Percentiles rank a stretch among this genome's conserved stretches.
phyloP scores from a whole-genome alignment of 2,113 vertebrate species.

The Casuarius casuarius region DNA sequence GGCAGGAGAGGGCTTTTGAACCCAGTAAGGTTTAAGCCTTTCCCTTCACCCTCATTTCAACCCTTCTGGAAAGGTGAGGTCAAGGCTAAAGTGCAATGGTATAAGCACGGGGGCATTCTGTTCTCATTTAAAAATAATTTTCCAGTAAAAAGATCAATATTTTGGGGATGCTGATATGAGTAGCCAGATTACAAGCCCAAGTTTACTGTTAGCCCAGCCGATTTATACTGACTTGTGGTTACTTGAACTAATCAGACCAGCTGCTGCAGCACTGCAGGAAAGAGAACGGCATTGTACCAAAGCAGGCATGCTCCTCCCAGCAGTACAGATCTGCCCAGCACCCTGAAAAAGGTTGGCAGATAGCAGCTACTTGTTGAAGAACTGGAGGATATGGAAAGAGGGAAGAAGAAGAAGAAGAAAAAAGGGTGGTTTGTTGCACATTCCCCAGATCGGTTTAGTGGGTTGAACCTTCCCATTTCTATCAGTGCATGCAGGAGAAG shows the following conservation, averaged over 20 bases:
- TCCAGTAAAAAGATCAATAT: not conserved
- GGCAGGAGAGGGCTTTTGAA: no score
- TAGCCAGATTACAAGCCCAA: not conserved
- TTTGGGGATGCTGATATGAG: not conserved
- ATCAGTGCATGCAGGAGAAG: not conserved
- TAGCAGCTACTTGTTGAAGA: not conserved
- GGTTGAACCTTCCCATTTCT: not conserved
- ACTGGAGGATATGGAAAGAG: not conserved
- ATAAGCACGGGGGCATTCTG: no score
- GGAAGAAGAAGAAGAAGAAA: not conserved
- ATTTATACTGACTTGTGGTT: not conserved
- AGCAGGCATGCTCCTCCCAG: not conserved
- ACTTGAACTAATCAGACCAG: not conserved
- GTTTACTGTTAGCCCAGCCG: not conserved
- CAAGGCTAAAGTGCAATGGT: not conserved
- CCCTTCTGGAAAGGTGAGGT: not conserved
- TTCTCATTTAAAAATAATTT: not conserved
- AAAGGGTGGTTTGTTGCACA: not conserved
- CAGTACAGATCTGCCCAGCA: fast-evolving
- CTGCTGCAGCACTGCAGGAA: not conserved
- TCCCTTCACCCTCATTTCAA: not conserved
- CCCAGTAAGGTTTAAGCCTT: not conserved
- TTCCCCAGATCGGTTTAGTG: not conserved
- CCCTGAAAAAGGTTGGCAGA: fast-evolving
- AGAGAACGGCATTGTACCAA: not conserved